These are phyloP conservation scores for Diplodus puntazzo DNA, from an alignment of 2,797 vertebrate species.

Conservation along the genomic window DNA sequence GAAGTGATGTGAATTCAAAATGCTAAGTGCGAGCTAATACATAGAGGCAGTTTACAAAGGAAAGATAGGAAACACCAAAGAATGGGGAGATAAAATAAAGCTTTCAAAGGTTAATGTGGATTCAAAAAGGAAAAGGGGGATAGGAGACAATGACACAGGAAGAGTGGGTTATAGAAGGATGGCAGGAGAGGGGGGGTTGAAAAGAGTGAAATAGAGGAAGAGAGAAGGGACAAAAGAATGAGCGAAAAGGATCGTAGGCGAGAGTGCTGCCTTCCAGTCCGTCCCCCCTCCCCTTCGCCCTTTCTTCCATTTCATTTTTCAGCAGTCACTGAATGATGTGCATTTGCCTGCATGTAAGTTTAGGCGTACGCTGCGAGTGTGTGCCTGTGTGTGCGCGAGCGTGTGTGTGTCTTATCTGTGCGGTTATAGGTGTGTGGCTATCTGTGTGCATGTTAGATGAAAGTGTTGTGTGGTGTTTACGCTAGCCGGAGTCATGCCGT, in stretches of 20 bases:
- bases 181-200: slow-evolving; percentile 10
- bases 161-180: slow-evolving; percentile 27
- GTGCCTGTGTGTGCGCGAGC: not conserved
- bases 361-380: not conserved
- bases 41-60: slow-evolving; percentile 65
- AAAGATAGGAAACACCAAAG: slow-evolving; percentile 54
- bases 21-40: slow-evolving; percentile 65
- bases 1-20: slow-evolving; percentile 55
- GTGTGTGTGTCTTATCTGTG: slow-evolving; percentile 20
- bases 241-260: slow-evolving; percentile 15
- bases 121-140: slow-evolving; percentile 45
- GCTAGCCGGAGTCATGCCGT: slow-evolving; percentile 63
- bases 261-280: slow-evolving; percentile 16
- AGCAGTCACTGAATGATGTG: slow-evolving; percentile 43
- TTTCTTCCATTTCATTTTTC: slow-evolving; percentile 45
- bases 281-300: not conserved
- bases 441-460: slow-evolving; percentile 68
- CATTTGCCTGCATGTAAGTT: slow-evolving; percentile 32
- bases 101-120: slow-evolving; percentile 72
- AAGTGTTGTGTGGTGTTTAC: slow-evolving; percentile 73
- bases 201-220: slow-evolving; percentile 30
- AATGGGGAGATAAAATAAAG: slow-evolving; percentile 68
- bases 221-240: slow-evolving; percentile 39
- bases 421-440: slow-evolving; percentile 42
- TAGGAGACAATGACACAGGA: slow-evolving; percentile 40